These are phyloP conservation scores for Anguilla anguilla DNA, from an alignment of 2,797 vertebrate species.

Conservation along the genomic window DNA sequence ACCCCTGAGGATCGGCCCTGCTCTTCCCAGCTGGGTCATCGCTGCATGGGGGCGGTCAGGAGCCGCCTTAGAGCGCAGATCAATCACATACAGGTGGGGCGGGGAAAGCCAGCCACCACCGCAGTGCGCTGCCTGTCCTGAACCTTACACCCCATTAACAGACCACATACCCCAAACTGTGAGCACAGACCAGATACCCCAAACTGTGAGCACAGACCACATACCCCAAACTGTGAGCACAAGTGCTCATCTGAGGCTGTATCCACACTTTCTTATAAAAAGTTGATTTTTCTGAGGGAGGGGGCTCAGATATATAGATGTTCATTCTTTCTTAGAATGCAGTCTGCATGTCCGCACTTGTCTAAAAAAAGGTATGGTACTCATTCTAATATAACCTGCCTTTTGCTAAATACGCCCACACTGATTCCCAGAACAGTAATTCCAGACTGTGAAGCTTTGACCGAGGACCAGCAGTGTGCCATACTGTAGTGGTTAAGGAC, in stretches of 20 bases:
- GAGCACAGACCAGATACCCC: no score
- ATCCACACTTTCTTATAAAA: not conserved
- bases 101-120: not conserved
- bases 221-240: not conserved
- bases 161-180: not conserved
- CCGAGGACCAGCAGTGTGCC: not conserved
- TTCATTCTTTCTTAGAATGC: not conserved
- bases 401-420: not conserved
- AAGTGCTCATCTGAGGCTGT: not conserved
- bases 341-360: not conserved
- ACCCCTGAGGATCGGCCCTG: not conserved
- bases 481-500: not conserved
- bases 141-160: not conserved
- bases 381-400: not conserved
- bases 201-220: not conserved
- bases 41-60: not conserved
- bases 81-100: not conserved
- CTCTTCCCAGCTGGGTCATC: constrained; percentile 4
- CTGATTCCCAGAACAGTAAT: not conserved
- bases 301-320: not conserved
- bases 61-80: not conserved
- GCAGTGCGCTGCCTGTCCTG: not conserved
- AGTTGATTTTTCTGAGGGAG: not conserved
- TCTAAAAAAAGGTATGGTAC: not conserved
- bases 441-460: not conserved